Evolutionary conservation across 1,140 invertebrate species (phyloP).

Genomic region (Myzus persicae): DNA sequence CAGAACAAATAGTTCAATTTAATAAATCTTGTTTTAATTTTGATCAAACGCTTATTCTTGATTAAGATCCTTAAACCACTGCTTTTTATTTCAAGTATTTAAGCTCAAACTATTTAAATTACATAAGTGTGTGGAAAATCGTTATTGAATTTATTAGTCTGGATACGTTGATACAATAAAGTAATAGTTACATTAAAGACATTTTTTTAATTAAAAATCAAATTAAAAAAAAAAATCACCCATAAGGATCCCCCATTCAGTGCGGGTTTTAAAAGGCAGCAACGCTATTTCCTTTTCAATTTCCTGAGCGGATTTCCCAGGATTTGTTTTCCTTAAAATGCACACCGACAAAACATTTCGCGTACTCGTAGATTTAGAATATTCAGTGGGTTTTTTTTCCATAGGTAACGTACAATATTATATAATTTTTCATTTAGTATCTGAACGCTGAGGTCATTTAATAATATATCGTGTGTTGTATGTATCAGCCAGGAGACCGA

Average conservation of each 20-base stretch:
- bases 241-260: not conserved
- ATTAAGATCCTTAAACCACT: not conserved
- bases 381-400: not conserved
- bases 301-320: not conserved
- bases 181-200: not conserved
- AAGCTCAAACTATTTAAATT: not conserved
- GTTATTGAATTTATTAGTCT: not conserved
- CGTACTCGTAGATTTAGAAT: not conserved
- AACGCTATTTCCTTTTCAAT: slow-evolving; percentile 11
- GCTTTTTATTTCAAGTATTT: not conserved
- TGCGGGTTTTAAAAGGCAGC: not conserved
- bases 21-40: not conserved
- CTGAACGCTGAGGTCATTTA: not conserved
- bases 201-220: slow-evolving; percentile 1
- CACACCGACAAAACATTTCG: not conserved
- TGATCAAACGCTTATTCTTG: not conserved
- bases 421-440: not conserved
- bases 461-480: not conserved
- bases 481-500: not conserved
- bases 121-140: not conserved
- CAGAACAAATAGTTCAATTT: not conserved
- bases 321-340: not conserved
- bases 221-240: not conserved
- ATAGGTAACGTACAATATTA: not conserved
- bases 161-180: not conserved